Evolutionary conservation across 1,140 invertebrate species (phyloP).

Genomic region (Nomia melanderi): DNA sequence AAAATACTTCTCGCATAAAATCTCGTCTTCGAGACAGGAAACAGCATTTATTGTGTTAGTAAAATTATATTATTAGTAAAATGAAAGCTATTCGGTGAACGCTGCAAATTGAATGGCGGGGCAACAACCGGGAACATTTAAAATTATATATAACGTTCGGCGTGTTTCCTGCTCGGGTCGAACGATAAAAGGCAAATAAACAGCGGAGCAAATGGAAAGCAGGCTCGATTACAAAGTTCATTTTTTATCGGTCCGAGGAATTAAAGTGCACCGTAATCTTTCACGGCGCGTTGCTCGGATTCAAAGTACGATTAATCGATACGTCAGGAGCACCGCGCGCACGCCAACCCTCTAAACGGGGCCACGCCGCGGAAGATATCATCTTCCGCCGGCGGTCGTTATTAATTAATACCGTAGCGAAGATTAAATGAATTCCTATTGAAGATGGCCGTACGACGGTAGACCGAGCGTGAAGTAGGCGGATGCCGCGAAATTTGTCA

Average conservation of each 20-base stretch:
- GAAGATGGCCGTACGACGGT: slow-evolving; percentile 46
- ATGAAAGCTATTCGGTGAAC: no score
- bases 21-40: no score
- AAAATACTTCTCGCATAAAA: no score
- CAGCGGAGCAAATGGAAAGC: not conserved
- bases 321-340: slow-evolving; percentile 26
- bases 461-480: slow-evolving; percentile 69
- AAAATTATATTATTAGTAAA: no score
- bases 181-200: not conserved
- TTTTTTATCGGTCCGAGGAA: not conserved
- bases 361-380: slow-evolving; percentile 28
- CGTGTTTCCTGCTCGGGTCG: not conserved
- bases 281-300: not conserved
- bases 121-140: no score
- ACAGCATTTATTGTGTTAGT: no score
- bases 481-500: slow-evolving; percentile 77
- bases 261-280: slow-evolving; percentile 4
- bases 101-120: no score
- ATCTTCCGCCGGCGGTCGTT: slow-evolving; percentile 42
- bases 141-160: no score
- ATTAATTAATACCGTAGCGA: slow-evolving; percentile 68
- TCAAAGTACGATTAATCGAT: slow-evolving; percentile 44
- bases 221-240: not conserved
- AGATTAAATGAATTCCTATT: slow-evolving; percentile 73
- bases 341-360: slow-evolving; percentile 37